phyloP scores from a whole-genome alignment of 2,888 invertebrate species.

The Laspeyria flexula region DNA sequence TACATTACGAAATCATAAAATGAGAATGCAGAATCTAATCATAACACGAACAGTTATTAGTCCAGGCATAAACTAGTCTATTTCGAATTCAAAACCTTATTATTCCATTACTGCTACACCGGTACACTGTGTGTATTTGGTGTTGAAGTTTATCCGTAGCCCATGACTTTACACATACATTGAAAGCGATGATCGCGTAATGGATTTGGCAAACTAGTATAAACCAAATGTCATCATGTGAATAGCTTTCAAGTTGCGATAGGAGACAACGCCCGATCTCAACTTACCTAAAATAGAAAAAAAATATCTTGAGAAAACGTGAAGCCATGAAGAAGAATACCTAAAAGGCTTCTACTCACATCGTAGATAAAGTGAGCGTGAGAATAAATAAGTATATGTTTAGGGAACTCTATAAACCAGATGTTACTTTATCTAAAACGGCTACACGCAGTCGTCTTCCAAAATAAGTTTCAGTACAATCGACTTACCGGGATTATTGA shows the following conservation, averaged over 20 bases:
- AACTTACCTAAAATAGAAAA: not conserved
- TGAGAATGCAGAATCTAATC: too few relatives aligned
- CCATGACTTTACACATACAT: not conserved
- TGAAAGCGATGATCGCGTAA: not conserved
- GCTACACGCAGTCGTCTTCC: conserved; percentile 44
- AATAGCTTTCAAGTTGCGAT: not conserved
- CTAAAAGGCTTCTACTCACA: conserved; percentile 30
- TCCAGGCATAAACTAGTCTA: too few relatives aligned
- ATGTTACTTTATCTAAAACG: conserved; percentile 46
- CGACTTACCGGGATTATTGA: conserved; percentile 73
- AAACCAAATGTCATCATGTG: not conserved
- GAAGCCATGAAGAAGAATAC: conserved; percentile 3
- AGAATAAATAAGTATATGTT: conserved; percentile 41
- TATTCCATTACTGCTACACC: too few relatives aligned
- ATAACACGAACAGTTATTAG: too few relatives aligned
- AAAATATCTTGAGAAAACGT: conserved; percentile 1
- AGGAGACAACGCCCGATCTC: not conserved
- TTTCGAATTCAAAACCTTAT: too few relatives aligned
- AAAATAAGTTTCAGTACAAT: conserved; percentile 65
- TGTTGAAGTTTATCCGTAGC: too few relatives aligned
- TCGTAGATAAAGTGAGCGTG: conserved; percentile 29
- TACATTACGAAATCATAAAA: not conserved
- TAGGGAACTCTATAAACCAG: conserved; percentile 39
- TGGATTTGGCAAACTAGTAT: not conserved
- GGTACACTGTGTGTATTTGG: too few relatives aligned